Base-by-base conservation (phyloP, 2,888 invertebrate species). In the Terebella lapidaria region DNA sequence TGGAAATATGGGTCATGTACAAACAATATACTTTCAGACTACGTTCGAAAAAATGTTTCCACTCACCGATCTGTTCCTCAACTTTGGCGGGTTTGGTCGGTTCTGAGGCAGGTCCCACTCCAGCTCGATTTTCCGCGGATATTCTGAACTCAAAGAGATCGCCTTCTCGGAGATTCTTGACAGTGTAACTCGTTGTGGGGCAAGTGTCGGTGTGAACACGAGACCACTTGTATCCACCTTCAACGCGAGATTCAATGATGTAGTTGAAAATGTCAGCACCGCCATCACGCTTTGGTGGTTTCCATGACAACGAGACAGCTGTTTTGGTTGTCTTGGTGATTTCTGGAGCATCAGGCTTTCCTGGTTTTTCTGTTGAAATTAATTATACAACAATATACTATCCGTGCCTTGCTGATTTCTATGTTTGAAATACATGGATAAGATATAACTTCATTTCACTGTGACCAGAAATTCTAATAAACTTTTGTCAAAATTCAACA, bases 81-180 rank as follows among this genome's bases (percentile, higher is more conserved):
- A 69, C 67, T 58, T 65, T 84, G 3, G 90, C 84, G 71, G 86
- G 86, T 5, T 90, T 89, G 72, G 84, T 83, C 28, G 91, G 89
- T 66, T 87, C 82, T 28, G 90, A 90, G 58, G 88, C 87, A 45
- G 72, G 74, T 64, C 81, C 76, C 27, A 72, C 71, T 5, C 81
- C 81, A 24, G 73, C 70, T 65, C 76, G 74, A 65, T 81, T 81
- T 66, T 79, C 77, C 20, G 79, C 78, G 25, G 91, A 90, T 4
- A 93, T 86, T 58, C 92, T 86, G 81, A 93, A 92, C 77, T 90
- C 89, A 77, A 92, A 93, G 35, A 60, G 52, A 35, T 51, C 53
- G 26, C 58, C 67, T 45, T 63, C 51, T 24, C 57, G 52, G 35
- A 72, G 67, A n/a, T 47, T 45, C 20, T 28, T 60, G 15, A 58